phyloP scores from a whole-genome alignment of 2,113 vertebrate genomes.

The Myotis davidii region DNA sequence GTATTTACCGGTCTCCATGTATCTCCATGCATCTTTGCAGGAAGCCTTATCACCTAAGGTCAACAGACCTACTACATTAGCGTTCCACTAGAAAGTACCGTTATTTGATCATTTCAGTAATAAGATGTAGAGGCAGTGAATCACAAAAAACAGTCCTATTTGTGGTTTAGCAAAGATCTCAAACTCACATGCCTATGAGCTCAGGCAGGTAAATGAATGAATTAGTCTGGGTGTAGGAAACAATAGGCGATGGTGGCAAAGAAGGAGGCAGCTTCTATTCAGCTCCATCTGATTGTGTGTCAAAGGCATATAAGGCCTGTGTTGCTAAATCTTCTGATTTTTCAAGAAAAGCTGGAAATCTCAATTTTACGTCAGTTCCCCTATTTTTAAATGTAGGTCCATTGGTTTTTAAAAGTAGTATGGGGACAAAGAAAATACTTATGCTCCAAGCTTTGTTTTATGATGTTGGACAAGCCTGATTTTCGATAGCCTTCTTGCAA shows the following conservation, averaged over 20 bases:
- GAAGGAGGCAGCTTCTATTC: not conserved
- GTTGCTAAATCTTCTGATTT: not conserved
- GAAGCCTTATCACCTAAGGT: not conserved
- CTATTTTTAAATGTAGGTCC: not conserved
- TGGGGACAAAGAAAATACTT: not conserved
- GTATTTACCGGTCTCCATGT: not conserved
- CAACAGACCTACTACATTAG: not conserved
- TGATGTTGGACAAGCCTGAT: not conserved
- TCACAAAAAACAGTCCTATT: not conserved
- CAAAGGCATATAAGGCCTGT: rapidly evolving
- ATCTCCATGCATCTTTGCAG: not conserved
- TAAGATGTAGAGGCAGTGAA: not conserved
- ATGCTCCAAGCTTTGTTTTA: not conserved
- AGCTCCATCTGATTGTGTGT: not conserved
- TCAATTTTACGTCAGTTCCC: not conserved
- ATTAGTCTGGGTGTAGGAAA: not conserved
- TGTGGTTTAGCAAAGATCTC: not conserved
- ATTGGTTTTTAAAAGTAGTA: not conserved
- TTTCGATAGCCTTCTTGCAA: not conserved
- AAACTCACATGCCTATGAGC: not conserved
- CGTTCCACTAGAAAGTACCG: not conserved
- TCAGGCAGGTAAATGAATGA: not conserved
- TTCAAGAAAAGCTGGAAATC: not conserved
- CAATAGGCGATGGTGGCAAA: not conserved
- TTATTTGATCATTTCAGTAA: not conserved